Conservation (phyloP, 2,888 invertebrate species). For the Andrena trimmerana region DNA sequence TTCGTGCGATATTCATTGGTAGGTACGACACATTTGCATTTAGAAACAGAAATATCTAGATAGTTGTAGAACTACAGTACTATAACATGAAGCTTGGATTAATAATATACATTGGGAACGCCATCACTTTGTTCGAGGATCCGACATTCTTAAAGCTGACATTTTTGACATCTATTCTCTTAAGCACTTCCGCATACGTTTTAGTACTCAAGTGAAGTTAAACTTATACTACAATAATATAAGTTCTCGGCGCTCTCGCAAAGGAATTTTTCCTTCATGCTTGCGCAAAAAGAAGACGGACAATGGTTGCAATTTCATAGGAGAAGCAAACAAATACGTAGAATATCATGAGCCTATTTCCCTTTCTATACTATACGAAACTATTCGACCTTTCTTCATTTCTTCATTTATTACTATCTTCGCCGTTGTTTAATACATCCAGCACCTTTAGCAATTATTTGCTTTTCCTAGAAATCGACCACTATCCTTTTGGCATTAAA, state of each 20-base stretch:
- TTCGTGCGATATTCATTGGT: slow-evolving; percentile 48
- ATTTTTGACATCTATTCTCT: slow-evolving; percentile 53
- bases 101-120: slow-evolving; percentile 51
- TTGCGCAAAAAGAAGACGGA: slow-evolving; percentile 20
- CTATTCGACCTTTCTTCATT: background rate
- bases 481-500: slow-evolving; percentile 44
- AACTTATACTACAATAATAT: slow-evolving; percentile 49
- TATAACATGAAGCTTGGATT: slow-evolving; percentile 43
- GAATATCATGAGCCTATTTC: background rate
- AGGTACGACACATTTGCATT: slow-evolving; percentile 44
- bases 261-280: slow-evolving; percentile 1
- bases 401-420: background rate
- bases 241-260: slow-evolving; percentile 30
- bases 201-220: slow-evolving; percentile 47
- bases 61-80: slow-evolving; percentile 46
- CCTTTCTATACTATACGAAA: background rate
- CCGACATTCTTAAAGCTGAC: slow-evolving; percentile 71
- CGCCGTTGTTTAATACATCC: background rate
- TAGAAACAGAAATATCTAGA: slow-evolving; percentile 47
- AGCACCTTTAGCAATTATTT: slow-evolving; percentile 4
- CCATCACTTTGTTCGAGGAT: slow-evolving; percentile 50
- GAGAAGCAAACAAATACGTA: slow-evolving; percentile 16
- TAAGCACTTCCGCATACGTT: slow-evolving; percentile 37
- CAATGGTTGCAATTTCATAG: slow-evolving; percentile 30
- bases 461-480: slow-evolving; percentile 38